Conservation (phyloP, 2,113 vertebrate species). For the Solea senegalensis region DNA sequence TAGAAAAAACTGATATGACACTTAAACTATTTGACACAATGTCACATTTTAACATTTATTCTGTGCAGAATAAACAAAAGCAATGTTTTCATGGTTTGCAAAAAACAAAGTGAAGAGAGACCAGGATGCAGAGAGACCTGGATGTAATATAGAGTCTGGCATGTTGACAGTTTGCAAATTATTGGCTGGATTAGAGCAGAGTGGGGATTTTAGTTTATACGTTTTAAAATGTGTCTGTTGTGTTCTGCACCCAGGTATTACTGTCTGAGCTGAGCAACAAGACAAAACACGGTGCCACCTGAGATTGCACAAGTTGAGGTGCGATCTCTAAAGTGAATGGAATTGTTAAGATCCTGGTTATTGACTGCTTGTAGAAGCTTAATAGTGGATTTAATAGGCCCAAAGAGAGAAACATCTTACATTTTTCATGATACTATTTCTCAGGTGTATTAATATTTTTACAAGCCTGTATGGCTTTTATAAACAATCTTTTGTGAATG, state of each 20-base stretch:
- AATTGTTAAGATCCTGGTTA: constrained; percentile 50
- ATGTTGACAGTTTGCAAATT: not conserved
- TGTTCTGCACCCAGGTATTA: constrained; percentile 22
- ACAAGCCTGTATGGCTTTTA: constrained; percentile 49
- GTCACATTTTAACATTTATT: too few relatives aligned
- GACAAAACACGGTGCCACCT: not conserved
- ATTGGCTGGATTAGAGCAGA: not conserved
- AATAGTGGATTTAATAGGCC: constrained; percentile 59
- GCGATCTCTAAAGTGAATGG: constrained; percentile 66
- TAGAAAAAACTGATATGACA: too few relatives aligned
- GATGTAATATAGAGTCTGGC: not conserved
- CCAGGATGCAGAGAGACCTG: too few relatives aligned
- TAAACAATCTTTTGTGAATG: constrained; percentile 30
- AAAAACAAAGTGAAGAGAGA: too few relatives aligned
- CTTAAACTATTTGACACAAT: too few relatives aligned
- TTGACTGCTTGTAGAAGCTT: constrained; percentile 35
- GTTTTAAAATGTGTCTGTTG: constrained; percentile 1
- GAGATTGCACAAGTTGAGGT: constrained; percentile 38
- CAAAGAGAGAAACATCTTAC: constrained; percentile 57
- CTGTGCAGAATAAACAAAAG: too few relatives aligned
- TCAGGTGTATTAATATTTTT: constrained; percentile 49
- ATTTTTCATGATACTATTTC: constrained; percentile 68
- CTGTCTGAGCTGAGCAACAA: not conserved
- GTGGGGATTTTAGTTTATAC: not conserved
- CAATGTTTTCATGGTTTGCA: too few relatives aligned